Percentiles rank a stretch among this genome's conserved stretches.
Conservation (phyloP, 2,113 vertebrate species). For the Engystomops pustulosus region DNA sequence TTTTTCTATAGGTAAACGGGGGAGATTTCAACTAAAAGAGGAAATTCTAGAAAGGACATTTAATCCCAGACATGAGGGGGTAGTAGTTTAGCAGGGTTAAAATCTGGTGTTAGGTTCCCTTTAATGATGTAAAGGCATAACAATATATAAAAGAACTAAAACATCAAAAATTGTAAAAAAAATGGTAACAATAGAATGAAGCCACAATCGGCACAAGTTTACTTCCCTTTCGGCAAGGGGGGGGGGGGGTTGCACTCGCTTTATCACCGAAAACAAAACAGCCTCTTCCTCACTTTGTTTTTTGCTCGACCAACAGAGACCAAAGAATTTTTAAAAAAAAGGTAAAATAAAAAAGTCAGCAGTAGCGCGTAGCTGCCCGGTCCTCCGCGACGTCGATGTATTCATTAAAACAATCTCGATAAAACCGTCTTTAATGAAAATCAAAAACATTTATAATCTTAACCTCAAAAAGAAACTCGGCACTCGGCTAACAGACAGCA, state of each 20-base stretch:
- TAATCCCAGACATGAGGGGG: too few relatives aligned
- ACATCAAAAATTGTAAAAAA: background rate
- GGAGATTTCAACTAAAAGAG: too few relatives aligned
- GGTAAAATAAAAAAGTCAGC: conserved; percentile 15
- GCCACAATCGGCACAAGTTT: background rate
- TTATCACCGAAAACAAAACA: background rate
- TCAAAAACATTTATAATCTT: conserved; percentile 27
- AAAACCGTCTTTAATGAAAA: background rate
- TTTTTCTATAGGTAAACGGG: too few relatives aligned
- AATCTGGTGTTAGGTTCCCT: too few relatives aligned
- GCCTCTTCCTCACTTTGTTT: background rate
- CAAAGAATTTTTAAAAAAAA: conserved; percentile 26
- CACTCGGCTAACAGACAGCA: conserved; percentile 46
- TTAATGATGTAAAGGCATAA: too few relatives aligned
- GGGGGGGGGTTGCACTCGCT: background rate
- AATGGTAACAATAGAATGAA: background rate
- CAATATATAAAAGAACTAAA: too few relatives aligned
- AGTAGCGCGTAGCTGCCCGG: background rate
- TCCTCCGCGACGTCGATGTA: background rate
- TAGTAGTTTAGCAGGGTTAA: too few relatives aligned
- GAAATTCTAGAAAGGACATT: too few relatives aligned
- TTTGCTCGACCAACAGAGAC: conserved; percentile 24
- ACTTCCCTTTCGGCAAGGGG: background rate
- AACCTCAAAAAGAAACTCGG: conserved; percentile 51
- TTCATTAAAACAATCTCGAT: conserved; percentile 57